Evolutionary conservation across 2,113 vertebrate species (phyloP).

Genomic region (Pterocles orientalis): DNA sequence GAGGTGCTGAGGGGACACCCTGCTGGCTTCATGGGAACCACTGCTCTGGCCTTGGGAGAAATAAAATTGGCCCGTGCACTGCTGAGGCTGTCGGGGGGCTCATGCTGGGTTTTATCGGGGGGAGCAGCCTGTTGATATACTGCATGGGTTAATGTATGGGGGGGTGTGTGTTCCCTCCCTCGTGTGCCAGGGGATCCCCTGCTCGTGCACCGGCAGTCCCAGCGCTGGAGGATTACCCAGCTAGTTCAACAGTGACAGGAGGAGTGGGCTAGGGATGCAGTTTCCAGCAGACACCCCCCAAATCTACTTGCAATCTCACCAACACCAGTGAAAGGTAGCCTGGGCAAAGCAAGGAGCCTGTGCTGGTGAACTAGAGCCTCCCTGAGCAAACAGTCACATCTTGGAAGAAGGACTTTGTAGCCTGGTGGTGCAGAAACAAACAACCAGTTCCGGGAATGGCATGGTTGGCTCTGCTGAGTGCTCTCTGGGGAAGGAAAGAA

Average conservation of each 20-base stretch:
- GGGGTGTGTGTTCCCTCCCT: background rate
- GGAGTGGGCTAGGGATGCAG: background rate
- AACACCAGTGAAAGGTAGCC: background rate
- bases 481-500: background rate
- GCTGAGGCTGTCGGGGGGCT: background rate
- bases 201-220: too few species aligned
- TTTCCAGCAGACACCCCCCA: background rate
- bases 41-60: background rate
- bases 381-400: background rate
- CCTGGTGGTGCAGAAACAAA: background rate
- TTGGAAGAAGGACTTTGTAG: background rate
- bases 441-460: too few species aligned
- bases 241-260: too few species aligned
- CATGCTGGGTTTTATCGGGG: background rate
- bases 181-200: background rate
- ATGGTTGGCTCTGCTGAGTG: fast-evolving
- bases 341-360: background rate
- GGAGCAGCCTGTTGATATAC: background rate
- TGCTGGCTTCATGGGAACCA: background rate
- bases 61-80: fast-evolving
- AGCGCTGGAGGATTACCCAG: background rate
- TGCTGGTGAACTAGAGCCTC: background rate
- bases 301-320: background rate
- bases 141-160: background rate
- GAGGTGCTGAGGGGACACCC: background rate